phyloP scores from a whole-genome alignment of 2,113 vertebrate genomes.

The Python bivittatus region DNA sequence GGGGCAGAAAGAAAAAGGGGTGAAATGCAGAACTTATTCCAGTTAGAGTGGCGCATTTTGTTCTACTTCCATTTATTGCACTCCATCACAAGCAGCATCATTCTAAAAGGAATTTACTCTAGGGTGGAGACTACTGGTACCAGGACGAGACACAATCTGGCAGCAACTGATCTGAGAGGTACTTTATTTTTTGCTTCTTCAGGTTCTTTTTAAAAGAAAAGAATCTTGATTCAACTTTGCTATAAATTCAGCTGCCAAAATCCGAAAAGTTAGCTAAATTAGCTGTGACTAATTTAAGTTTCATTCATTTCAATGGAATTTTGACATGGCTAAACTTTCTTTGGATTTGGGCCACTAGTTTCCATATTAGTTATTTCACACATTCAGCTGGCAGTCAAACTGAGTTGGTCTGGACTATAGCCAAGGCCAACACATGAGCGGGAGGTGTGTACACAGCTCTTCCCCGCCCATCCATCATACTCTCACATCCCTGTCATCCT shows the following conservation, averaged over 20 bases:
- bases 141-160: neutral
- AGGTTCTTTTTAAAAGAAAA: neutral
- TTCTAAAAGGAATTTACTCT: neutral
- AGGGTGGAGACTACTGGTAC: neutral
- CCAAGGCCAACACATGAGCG: neutral
- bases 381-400: neutral
- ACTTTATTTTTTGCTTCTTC: neutral
- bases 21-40: neutral
- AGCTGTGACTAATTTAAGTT: neutral
- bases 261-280: neutral
- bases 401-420: neutral
- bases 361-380: neutral
- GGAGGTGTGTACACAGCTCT: neutral
- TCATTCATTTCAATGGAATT: neutral
- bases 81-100: neutral
- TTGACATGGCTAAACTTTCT: neutral
- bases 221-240: neutral
- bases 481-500: neutral
- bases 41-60: neutral
- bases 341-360: neutral
- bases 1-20: neutral
- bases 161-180: neutral
- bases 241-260: neutral
- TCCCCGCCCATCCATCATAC: neutral
- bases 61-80: neutral